Percentiles rank a stretch among this genome's conserved stretches.
Evolutionary conservation across 2,113 vertebrate genomes (phyloP).

Genomic region (Poecilia latipinna): DNA sequence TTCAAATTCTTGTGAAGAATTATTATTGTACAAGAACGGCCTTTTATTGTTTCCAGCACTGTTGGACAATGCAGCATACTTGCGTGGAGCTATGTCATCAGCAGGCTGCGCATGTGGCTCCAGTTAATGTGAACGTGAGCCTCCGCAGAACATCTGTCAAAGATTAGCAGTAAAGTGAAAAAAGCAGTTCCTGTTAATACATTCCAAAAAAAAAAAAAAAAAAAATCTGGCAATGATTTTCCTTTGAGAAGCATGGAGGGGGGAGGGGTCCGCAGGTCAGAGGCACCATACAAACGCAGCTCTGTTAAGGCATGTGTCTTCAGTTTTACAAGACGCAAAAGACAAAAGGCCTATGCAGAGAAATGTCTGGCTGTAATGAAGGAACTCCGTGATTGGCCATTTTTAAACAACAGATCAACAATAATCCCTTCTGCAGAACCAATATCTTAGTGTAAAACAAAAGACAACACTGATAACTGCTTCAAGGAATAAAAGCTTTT

Average conservation of each 20-base stretch:
- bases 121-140: constrained; percentile 71
- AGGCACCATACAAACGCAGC: constrained; percentile 61
- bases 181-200: constrained; percentile 81
- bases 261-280: constrained; percentile 68
- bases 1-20: background rate
- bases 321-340: constrained; percentile 42
- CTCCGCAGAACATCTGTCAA: constrained; percentile 82
- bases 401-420: constrained; percentile 2
- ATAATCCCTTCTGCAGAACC: constrained; percentile 12
- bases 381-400: background rate
- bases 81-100: constrained; percentile 23
- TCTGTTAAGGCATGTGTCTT: constrained; percentile 55
- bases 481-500: constrained; percentile 42
- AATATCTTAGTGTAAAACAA: constrained; percentile 27
- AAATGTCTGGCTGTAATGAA: constrained; percentile 14
- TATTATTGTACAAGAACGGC: constrained; percentile 1
- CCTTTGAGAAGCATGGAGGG: constrained; percentile 69
- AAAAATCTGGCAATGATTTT: constrained; percentile 84
- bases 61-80: constrained; percentile 1
- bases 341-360: constrained; percentile 39
- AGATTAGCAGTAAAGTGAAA: constrained; percentile 84
- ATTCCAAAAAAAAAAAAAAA: constrained; percentile 76
- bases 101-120: constrained; percentile 70
- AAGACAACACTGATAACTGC: constrained; percentile 28
- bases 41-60: constrained; percentile 5